Base-by-base conservation (phyloP, 2,797 vertebrate species). In the Florisuga fusca region DNA sequence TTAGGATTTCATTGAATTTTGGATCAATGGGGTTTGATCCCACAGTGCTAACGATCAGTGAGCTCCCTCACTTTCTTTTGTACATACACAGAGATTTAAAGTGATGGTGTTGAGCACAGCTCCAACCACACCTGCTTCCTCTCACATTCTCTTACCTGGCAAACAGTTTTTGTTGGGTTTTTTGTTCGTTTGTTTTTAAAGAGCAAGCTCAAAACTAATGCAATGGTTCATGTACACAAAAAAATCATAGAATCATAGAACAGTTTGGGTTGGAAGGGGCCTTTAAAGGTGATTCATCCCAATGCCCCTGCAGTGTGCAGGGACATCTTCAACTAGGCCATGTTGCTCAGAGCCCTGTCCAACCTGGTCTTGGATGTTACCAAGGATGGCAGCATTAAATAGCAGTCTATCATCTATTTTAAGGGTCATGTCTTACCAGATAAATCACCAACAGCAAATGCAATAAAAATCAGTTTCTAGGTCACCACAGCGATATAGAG, bases 1-100 rank as follows among this genome's bases (percentile, higher is more conserved):
- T 57, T 54, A 57, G 80, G 77, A 61, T 75, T 92, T 89, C 18
- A 87, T 25, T 71, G 81, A 62, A 89, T 92, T 96, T 84, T 64
- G 53, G 31, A 95, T 93, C 90, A 71, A 59, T 73, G 43, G 58
- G 29, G 16, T n/a, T 84, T 94, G 20, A 74, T 90, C 41, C 59
- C 45, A 73, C 18, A 57, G 46, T 26, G 53, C 53, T 89, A 92
- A 90, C 3, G 4, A 43, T 9, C 2, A 74, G 55, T 1, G 25
- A 93, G 78, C 33, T 89, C 64, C 22, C 53, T 77, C 18, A 3
- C 22, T 59, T n/a, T 54, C 20, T 83, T 87, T 48, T 34, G 51
- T 31, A 29, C 1, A 0, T 38, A 27, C 21, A 20, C 43, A 66
- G 8, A 74, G 53, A 72, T 82, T 58, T 79, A 67, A 76, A 87